Evolutionary conservation across 2,888 invertebrate species (phyloP).

Genomic region (Liodrosophila aerea): DNA sequence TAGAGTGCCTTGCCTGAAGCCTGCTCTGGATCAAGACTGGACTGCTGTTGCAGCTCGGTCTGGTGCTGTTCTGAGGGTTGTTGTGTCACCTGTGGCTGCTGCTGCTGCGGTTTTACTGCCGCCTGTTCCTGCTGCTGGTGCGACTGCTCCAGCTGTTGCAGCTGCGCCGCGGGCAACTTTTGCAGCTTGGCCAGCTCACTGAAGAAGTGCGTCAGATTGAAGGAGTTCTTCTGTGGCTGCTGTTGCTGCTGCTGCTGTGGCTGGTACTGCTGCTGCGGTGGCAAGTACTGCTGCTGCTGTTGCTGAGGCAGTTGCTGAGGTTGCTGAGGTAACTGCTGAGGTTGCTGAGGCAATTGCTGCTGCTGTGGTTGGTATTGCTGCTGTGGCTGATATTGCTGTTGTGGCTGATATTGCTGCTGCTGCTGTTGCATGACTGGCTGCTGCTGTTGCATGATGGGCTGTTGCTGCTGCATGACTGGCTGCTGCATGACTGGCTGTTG

Average conservation of each 20-base stretch:
- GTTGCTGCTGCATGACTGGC: neutral
- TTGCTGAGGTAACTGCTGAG: slow-evolving; percentile 15
- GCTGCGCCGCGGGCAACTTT: slow-evolving; percentile 17
- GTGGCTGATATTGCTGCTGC: slow-evolving; percentile 3
- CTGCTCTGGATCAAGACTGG: slow-evolving; percentile 5
- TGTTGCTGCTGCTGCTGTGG: slow-evolving; percentile 6
- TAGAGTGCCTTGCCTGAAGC: slow-evolving; percentile 9
- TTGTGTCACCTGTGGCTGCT: slow-evolving; percentile 4
- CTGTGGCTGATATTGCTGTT: neutral
- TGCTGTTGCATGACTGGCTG: neutral
- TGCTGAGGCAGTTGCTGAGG: neutral
- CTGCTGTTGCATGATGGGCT: neutral
- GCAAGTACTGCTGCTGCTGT: slow-evolving; percentile 2
- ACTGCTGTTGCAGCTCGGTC: slow-evolving; percentile 9
- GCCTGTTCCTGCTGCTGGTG: slow-evolving; percentile 16
- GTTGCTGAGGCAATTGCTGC: slow-evolving; percentile 17
- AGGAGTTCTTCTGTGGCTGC: slow-evolving; percentile 23
- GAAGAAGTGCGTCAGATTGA: slow-evolving; percentile 57
- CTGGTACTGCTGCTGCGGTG: slow-evolving; percentile 4
- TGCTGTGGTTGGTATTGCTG: neutral
- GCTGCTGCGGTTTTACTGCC: slow-evolving; percentile 20
- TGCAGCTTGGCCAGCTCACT: slow-evolving; percentile 51
- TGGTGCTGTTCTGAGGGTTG: slow-evolving; percentile 8
- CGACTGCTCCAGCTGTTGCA: slow-evolving; percentile 22
- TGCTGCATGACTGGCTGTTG: too few species aligned